These are phyloP conservation scores for Nomada ferruginata DNA, from an alignment of 2,888 invertebrate species.

Conservation along the genomic window DNA sequence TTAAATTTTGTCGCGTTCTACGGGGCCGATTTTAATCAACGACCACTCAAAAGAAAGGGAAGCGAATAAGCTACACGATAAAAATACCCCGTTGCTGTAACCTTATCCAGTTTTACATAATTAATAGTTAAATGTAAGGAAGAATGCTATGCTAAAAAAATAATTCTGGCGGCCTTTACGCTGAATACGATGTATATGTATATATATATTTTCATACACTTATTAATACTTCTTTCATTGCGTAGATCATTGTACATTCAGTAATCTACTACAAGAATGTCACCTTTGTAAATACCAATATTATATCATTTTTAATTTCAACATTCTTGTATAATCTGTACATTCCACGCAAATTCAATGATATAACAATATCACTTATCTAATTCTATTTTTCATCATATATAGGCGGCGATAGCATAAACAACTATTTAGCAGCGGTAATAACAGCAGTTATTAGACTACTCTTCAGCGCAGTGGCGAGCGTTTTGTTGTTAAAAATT, in stretches of 20 bases:
- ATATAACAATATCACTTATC: neutral
- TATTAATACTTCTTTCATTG: too few relatives aligned
- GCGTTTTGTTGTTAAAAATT: slow-evolving; percentile 87
- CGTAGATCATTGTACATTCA: too few relatives aligned
- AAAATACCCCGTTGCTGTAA: too few relatives aligned
- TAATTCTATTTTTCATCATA: slow-evolving; percentile 64
- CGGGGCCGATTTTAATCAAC: too few relatives aligned
- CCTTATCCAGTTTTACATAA: neutral
- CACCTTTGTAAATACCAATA: neutral
- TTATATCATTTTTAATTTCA: neutral
- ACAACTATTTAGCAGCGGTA: slow-evolving; percentile 87
- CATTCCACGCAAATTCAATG: neutral
- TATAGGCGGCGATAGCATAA: slow-evolving; percentile 83
- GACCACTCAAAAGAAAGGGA: too few relatives aligned
- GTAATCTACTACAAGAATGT: too few relatives aligned
- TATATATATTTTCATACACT: too few relatives aligned
- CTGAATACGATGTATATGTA: too few relatives aligned
- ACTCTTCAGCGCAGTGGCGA: slow-evolving; percentile 88
- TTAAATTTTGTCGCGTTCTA: too few relatives aligned
- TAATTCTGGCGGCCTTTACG: too few relatives aligned
- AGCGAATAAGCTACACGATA: too few relatives aligned
- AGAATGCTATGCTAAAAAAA: too few relatives aligned
- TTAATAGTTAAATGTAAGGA: neutral
- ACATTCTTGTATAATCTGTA: neutral
- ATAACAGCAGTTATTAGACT: slow-evolving; percentile 89